These are phyloP conservation scores for Enteromius trimaculatus DNA, from an alignment of 2,797 vertebrate genomes.

Conservation along the genomic window DNA sequence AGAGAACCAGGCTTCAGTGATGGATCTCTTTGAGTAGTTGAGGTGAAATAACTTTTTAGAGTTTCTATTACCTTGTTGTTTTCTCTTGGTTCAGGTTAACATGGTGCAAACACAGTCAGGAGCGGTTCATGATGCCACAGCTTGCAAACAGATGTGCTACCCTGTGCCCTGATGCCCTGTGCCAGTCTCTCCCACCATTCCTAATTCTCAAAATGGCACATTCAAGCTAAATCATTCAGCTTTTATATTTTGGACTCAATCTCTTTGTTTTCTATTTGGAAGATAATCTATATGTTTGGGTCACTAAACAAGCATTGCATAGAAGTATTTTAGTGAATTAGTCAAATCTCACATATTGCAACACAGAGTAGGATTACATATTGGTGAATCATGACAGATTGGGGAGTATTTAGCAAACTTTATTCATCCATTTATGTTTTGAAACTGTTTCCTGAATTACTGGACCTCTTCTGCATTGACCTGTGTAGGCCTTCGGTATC, in stretches of 20 bases:
- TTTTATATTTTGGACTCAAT: background rate
- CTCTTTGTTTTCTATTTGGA: background rate
- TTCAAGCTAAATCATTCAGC: background rate
- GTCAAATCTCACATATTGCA: background rate
- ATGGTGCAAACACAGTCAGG: constrained; percentile 67
- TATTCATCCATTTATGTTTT: background rate
- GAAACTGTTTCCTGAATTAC: background rate
- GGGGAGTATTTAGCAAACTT: background rate
- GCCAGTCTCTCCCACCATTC: constrained; percentile 36
- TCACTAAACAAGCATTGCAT: background rate
- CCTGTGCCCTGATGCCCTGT: constrained; percentile 62
- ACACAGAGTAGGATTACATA: background rate
- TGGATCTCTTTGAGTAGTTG: constrained; percentile 13
- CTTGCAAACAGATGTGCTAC: constrained; percentile 87
- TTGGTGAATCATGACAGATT: background rate
- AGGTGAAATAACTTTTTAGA: constrained; percentile 37
- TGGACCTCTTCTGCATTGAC: background rate
- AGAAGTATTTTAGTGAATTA: background rate
- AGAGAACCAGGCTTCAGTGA: constrained; percentile 13
- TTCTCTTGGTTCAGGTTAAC: constrained; percentile 6
- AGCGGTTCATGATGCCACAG: constrained; percentile 83
- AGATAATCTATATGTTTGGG: background rate
- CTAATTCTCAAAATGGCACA: constrained; percentile 28
- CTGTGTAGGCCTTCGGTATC: constrained; percentile 9
- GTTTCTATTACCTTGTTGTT: background rate